phyloP scores from a whole-genome alignment of 35 echinoderm and acorn worm genomes.

The Amphiura filiformis region DNA sequence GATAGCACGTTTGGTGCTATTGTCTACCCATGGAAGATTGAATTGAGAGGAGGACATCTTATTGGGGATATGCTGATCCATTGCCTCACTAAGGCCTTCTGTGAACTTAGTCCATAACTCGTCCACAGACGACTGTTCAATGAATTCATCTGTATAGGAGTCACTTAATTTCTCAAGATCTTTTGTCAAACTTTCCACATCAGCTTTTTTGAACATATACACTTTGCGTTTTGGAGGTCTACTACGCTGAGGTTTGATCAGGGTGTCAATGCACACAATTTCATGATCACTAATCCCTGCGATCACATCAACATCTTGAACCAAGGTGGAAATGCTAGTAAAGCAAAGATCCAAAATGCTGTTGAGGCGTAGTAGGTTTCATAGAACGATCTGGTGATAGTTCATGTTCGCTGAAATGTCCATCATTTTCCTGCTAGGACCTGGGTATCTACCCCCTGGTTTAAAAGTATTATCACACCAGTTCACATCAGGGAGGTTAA shows the following conservation, averaged over 20 bases:
- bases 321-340: background rate
- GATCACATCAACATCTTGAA: background rate
- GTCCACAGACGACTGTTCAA: background rate
- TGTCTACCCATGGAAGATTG: constrained; percentile 44
- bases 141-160: background rate
- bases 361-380: background rate
- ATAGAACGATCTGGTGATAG: constrained; percentile 3
- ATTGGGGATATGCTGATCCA: constrained; percentile 17
- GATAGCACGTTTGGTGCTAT: background rate
- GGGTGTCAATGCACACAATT: background rate
- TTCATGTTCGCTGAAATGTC: constrained; percentile 19
- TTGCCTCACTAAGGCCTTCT: background rate
- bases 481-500: constrained; percentile 60
- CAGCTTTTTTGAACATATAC: constrained; percentile 3
- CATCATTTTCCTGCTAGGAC: constrained; percentile 64
- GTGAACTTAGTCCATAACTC: constrained; percentile 8
- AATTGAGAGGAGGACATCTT: constrained; percentile 29
- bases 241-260: background rate
- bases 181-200: background rate
- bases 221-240: background rate
- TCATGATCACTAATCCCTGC: constrained; percentile 38
- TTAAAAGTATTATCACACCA: constrained; percentile 54
- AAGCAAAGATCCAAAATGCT: constrained; percentile 17
- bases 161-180: background rate
- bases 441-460: constrained; percentile 49